Conservation (phyloP, 1,140 invertebrate genomes). For the Ericerus pela region DNA sequence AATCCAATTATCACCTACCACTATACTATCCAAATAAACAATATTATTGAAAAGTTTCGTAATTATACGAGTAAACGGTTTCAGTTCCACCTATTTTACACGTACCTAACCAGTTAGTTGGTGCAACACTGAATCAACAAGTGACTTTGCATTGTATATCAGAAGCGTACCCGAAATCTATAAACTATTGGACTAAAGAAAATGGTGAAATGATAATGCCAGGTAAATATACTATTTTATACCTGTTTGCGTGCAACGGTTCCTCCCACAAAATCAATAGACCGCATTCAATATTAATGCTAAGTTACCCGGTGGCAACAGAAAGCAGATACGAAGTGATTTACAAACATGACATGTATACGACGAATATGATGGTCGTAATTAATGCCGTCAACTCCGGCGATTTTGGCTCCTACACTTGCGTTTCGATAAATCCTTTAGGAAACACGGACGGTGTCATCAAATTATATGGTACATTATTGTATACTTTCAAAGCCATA, state of each 20-base stretch:
- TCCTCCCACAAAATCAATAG: no score
- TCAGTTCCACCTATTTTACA: conserved; percentile 75
- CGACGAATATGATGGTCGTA: conserved; percentile 60
- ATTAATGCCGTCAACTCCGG: conserved; percentile 57
- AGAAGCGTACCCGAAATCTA: conserved; percentile 73
- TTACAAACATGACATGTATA: conserved; percentile 42
- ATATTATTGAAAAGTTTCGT: no score
- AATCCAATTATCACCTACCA: no score
- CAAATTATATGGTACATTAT: conserved; percentile 68
- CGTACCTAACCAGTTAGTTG: conserved; percentile 71
- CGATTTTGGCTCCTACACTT: conserved; percentile 72
- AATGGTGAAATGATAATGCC: conserved; percentile 74
- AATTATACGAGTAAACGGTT: no score
- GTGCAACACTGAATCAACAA: conserved; percentile 64
- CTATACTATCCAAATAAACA: no score
- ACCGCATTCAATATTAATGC: no score
- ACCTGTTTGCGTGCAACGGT: no score
- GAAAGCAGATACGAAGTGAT: neutral
- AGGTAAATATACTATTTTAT: conserved; percentile 41
- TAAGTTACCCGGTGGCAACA: no score
- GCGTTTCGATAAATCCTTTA: conserved; percentile 80
- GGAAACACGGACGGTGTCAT: conserved; percentile 85
- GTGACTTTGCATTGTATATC: conserved; percentile 70
- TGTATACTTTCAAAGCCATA: neutral
- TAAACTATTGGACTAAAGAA: conserved; percentile 78